These are phyloP conservation scores for Saguinus imperator DNA, from an alignment of 2,113 vertebrate species.

Conservation along the genomic window DNA sequence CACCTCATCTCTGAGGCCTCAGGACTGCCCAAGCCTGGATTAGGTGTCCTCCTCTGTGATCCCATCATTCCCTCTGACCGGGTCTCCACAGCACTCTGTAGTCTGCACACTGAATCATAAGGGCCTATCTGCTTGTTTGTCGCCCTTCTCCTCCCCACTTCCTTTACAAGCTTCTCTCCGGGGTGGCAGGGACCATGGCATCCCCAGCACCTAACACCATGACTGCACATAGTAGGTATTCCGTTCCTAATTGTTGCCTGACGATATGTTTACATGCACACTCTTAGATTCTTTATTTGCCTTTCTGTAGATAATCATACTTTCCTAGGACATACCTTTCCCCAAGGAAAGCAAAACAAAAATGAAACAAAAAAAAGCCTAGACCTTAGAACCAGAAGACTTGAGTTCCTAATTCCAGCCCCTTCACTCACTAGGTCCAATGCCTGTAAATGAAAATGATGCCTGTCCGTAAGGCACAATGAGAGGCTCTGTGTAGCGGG, in stretches of 20 bases:
- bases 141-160: neutral
- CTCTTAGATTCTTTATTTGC: neutral
- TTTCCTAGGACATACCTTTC: neutral
- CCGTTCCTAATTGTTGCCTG: neutral
- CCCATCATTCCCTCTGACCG: rapidly evolving
- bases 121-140: neutral
- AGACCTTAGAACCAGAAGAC: neutral
- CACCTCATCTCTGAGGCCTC: neutral
- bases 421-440: neutral
- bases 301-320: neutral
- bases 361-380: too few species aligned
- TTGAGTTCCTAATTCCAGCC: neutral
- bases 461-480: neutral
- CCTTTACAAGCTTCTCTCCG: neutral
- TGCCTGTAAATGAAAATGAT: neutral
- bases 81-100: neutral
- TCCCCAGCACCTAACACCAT: too few species aligned
- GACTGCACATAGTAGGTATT: too few species aligned
- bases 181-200: neutral
- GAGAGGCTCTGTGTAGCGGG: neutral
- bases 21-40: neutral
- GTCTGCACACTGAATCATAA: neutral
- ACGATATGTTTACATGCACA: neutral
- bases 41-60: neutral
- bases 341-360: neutral